A percentile compares a stretch with the other conserved stretches of the same genome.
phyloP scores from a whole-genome alignment of 1,140 invertebrate genomes.

The Cydia splendana region DNA sequence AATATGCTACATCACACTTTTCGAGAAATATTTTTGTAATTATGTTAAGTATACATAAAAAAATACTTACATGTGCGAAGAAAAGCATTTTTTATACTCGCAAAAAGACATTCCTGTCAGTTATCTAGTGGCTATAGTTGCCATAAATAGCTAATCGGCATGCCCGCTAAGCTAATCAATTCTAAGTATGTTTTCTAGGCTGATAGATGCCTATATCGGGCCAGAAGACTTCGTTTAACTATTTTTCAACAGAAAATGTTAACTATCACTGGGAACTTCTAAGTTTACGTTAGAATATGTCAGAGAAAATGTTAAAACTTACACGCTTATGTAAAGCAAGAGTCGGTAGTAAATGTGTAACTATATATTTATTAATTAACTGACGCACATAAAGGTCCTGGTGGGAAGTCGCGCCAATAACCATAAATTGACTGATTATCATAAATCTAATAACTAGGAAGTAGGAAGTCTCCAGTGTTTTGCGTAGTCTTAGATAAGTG shows the following conservation, averaged over 20 bases:
- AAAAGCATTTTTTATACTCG: neutral
- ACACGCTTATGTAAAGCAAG: neutral
- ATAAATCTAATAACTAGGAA: conserved; percentile 24
- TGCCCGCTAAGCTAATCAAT: neutral
- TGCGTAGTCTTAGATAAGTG: conserved; percentile 9
- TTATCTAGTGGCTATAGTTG: neutral
- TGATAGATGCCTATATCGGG: conserved; percentile 3
- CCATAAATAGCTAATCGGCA: conserved; percentile 18
- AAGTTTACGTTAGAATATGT: neutral
- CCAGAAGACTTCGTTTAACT: conserved; percentile 1
- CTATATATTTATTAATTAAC: neutral
- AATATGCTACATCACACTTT: neutral
- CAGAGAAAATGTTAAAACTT: neutral
- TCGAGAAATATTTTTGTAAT: neutral
- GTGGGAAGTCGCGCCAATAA: neutral
- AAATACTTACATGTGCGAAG: neutral
- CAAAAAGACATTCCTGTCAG: neutral
- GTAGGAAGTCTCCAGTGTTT: conserved; percentile 18
- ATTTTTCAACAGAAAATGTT: conserved; percentile 15
- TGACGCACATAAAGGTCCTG: neutral
- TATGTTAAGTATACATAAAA: neutral
- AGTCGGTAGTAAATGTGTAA: neutral
- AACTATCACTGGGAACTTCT: conserved; percentile 1
- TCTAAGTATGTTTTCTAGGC: conserved; percentile 19
- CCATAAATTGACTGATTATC: conserved; percentile 27